Conservation (phyloP, 1,140 invertebrate genomes). For the Parasteatoda tepidariorum region DNA sequence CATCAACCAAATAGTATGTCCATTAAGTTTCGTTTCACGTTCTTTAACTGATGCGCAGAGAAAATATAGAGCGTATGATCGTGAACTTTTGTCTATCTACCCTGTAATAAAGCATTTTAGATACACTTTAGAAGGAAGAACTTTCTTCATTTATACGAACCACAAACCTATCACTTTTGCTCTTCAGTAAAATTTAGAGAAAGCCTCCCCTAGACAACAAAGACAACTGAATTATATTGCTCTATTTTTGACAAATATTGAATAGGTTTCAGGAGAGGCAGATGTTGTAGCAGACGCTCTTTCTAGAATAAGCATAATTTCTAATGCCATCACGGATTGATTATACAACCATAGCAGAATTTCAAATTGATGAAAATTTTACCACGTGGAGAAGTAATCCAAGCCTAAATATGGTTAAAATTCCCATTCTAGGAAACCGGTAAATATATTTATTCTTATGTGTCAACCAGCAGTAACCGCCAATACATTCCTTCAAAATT, state of each 20-base stretch:
- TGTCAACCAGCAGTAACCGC: neutral
- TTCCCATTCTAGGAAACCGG: neutral
- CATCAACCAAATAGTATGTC: conserved; percentile 61
- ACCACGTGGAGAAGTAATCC: neutral
- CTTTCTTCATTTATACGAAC: conserved; percentile 10
- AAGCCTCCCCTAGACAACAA: conserved; percentile 1
- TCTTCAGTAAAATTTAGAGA: neutral
- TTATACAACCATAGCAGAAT: neutral
- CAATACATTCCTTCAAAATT: neutral
- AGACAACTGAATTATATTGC: conserved; percentile 62
- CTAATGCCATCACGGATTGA: conserved; percentile 3
- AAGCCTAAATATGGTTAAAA: conserved; percentile 7
- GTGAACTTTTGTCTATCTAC: conserved; percentile 58
- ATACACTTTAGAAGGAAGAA: conserved; percentile 40
- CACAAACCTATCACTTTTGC: conserved; percentile 9
- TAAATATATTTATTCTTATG: neutral
- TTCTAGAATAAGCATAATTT: conserved; percentile 19
- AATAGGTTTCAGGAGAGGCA: conserved; percentile 65
- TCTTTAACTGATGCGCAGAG: conserved; percentile 44
- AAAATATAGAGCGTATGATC: conserved; percentile 60
- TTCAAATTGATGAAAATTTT: conserved; percentile 2
- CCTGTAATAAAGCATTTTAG: conserved; percentile 64
- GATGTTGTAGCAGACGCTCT: conserved; percentile 64
- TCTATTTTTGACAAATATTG: conserved; percentile 67
- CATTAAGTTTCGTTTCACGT: conserved; percentile 57